Base-by-base conservation (phyloP, 1,140 invertebrate genomes). In the Leucophenga varia region DNA sequence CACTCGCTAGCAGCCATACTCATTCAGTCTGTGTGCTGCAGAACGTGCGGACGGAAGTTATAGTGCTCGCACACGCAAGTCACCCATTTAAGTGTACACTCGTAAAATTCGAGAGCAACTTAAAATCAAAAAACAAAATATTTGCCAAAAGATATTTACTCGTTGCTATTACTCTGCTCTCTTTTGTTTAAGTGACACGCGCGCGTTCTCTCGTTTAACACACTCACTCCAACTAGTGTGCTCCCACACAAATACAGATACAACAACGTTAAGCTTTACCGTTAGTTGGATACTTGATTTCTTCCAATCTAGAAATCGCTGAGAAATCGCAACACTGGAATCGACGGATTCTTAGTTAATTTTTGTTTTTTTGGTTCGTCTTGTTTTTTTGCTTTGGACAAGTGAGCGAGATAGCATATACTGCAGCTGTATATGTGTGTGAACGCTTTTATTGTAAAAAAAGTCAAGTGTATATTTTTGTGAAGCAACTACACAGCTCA, bases 301-400 rank as follows among this genome's bases (percentile, higher is more conserved):
- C 58, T 64, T 61, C 52, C 60, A 64, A 63, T 63, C 57, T 65
- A 58, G 44, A n/a, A n/a, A n/a, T n/a, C n/a, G 43, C 50, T 49
- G 57, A 48, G 59, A 54, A 70, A 64, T 69, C 56, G 58, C 57
- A 57, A 54, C 59, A 59, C 59, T 63, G 59, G 59, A 59, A 61
- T 36, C 44, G 45, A 35, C 41, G 45, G 44, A 55, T 48, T 52
- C 52, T n/a, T n/a, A n/a, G n/a, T n/a, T n/a, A n/a, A n/a, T n/a
- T n/a, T n/a, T n/a, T n/a, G n/a, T n/a, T n/a, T n/a, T n/a, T n/a
- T n/a, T n/a, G n/a, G n/a, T n/a, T n/a, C n/a, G n/a, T n/a, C n/a
- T n/a, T n/a, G n/a, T n/a, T n/a, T n/a, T n/a, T n/a, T n/a, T n/a
- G 53, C 53, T 47, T 41, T 51, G 36, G 35, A 39, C 42, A 50